Conservation (phyloP, 2,797 vertebrate species). For the Apodemus agrarius region DNA sequence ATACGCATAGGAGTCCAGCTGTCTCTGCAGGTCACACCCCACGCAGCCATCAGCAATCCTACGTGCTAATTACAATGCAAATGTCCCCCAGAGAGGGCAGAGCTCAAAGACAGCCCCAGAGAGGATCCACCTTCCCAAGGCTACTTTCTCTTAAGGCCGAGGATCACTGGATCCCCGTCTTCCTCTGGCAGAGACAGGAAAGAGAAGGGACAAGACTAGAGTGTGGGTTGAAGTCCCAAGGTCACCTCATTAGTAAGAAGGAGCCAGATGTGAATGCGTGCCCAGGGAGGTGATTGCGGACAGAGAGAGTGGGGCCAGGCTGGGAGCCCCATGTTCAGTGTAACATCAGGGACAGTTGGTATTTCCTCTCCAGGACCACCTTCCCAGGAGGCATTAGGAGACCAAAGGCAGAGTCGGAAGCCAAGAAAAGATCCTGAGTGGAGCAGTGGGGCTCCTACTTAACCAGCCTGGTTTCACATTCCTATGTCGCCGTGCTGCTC, state of each 20-base stretch:
- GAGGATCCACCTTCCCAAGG: neutral
- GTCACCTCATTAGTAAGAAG: conserved; percentile 27
- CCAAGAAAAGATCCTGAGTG: neutral
- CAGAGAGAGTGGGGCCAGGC: conserved; percentile 3
- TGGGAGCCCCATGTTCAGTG: neutral
- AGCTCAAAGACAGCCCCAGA: neutral
- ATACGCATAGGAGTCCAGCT: neutral
- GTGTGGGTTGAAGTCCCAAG: neutral
- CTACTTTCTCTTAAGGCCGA: neutral
- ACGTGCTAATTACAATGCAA: neutral
- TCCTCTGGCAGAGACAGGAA: conserved; percentile 23
- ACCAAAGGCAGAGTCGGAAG: neutral
- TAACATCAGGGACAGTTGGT: neutral
- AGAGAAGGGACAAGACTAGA: neutral
- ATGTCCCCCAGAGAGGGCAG: neutral
- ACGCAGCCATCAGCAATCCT: too few species aligned
- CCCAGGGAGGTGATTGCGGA: neutral
- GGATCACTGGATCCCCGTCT: neutral
- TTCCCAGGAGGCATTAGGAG: neutral
- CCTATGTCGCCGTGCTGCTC: neutral
- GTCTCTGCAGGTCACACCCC: neutral
- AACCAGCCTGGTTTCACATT: neutral
- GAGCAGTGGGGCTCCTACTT: neutral
- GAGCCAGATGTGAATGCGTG: neutral
- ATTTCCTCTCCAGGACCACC: neutral